Evolutionary conservation across 2,113 vertebrate genomes (phyloP), one percentile per base, ranked within the genome.

Genomic region (Rhinolophus ferrumequinum): DNA sequence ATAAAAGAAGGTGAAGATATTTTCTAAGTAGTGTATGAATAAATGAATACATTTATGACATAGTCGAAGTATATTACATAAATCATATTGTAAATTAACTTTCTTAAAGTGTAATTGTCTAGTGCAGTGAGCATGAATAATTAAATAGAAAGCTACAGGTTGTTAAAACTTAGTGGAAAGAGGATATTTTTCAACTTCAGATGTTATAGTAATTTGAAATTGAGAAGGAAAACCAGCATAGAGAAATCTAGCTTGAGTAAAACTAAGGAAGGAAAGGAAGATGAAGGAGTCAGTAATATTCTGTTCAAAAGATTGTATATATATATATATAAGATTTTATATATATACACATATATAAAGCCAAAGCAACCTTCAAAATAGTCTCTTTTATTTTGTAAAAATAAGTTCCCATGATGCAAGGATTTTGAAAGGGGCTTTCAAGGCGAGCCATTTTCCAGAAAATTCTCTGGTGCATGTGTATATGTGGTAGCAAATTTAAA

Each of bases 21-120:
- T 77, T 64, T 90, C 41, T 47, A 54, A 60, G 33, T 41, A 83
- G 4, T 54, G 90, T 47, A 60, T 62, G 18, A 77, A 58, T 38
- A 81, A 94, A 56, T 76, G 4, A 96, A 83, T 64, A 15, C 14
- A 33, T 58, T 75, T 83, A 54, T 85, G 12, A 88, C 3, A 80
- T 26, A 79, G 41, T 52, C 10, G 6, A 89, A 92, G 5, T 70
- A 75, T n/a, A 30, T 82, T 76, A 41, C 6, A 67, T 41, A 85
- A 54, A 56, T 54, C 8, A 89, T 70, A 69, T 76, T 80, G 81
- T 58, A 62, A 86, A 85, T 81, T 88, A 88, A 80, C 16, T 92
- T 82, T 54, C 24, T 82, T 16, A 54, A 88, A 73, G 1, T 85
- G 4, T 38, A 85, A 56, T 81, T 86, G 13, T 85, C 22, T 8